Conservation (phyloP, 2,888 invertebrate genomes). For the Leucophora obtusa region DNA sequence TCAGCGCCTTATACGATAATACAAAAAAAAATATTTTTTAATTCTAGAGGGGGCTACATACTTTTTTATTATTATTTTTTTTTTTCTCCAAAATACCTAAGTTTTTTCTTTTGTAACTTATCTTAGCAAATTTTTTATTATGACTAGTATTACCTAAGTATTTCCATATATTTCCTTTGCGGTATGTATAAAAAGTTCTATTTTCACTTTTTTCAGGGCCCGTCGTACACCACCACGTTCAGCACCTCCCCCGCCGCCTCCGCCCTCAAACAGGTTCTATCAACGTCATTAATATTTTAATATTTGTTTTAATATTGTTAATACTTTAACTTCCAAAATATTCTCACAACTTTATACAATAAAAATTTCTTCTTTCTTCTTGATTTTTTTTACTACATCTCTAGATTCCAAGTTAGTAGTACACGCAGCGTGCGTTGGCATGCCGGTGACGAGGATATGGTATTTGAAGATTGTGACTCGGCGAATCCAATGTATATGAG, state of each 20-base stretch:
- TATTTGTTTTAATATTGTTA: slow-evolving; percentile 21
- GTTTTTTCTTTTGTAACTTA: too few relatives aligned
- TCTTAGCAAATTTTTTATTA: too few relatives aligned
- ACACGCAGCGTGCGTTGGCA: slow-evolving; percentile 76
- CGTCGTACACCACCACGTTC: slow-evolving; percentile 76
- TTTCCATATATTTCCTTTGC: too few relatives aligned
- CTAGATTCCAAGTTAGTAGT: slow-evolving; percentile 69
- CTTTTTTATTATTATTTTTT: too few relatives aligned
- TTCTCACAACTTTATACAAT: slow-evolving; percentile 25
- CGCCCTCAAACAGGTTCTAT: slow-evolving; percentile 77
- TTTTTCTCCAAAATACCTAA: too few relatives aligned
- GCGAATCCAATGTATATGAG: slow-evolving; percentile 71
- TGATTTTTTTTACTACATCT: slow-evolving; percentile 32
- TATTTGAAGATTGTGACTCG: slow-evolving; percentile 76
- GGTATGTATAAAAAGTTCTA: background rate
- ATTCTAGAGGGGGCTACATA: too few relatives aligned
- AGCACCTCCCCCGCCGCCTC: slow-evolving; percentile 76
- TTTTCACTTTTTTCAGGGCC: slow-evolving; percentile 68
- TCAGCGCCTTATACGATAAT: too few relatives aligned
- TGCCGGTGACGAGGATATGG: slow-evolving; percentile 73
- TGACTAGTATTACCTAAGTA: too few relatives aligned
- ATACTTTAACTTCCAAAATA: background rate
- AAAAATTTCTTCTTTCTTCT: slow-evolving; percentile 60
- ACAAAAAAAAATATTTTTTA: too few relatives aligned
- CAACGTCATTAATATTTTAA: slow-evolving; percentile 72